phyloP scores from a whole-genome alignment of 2,113 vertebrate genomes.

The Phodopus roborovskii region DNA sequence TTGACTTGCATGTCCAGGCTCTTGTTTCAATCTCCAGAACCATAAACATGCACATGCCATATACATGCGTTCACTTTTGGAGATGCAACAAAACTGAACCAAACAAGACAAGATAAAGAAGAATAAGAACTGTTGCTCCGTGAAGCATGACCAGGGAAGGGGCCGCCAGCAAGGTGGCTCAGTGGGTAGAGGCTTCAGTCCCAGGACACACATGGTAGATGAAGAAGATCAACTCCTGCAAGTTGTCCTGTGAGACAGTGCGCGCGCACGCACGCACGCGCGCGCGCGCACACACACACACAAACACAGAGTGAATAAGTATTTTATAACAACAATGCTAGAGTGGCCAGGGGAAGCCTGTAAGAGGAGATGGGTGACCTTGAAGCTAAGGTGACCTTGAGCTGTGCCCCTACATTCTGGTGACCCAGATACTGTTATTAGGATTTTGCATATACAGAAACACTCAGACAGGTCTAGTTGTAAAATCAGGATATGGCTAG shows the following conservation, averaged over 20 bases:
- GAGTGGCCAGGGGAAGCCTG: background rate
- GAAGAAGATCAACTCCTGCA: background rate
- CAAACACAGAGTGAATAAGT: background rate
- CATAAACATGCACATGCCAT: background rate
- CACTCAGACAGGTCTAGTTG: background rate
- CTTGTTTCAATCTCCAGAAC: background rate
- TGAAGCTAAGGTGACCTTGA: background rate
- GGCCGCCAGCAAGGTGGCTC: background rate
- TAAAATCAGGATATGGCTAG: background rate
- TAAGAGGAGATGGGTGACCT: background rate
- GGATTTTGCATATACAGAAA: background rate
- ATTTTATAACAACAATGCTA: background rate
- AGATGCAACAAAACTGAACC: too few species aligned
- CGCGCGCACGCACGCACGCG: too few species aligned
- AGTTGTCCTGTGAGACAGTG: background rate
- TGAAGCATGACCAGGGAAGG: background rate
- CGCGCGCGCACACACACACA: background rate
- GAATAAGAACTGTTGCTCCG: background rate
- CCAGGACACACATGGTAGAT: background rate
- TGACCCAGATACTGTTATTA: background rate
- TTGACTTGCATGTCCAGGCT: background rate
- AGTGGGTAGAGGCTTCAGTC: background rate
- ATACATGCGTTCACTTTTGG: accelerated
- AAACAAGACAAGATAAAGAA: background rate
- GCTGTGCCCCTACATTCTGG: background rate